These are phyloP conservation scores for Vespertilio murinus DNA, from an alignment of 2,797 vertebrate genomes.

Conservation along the genomic window DNA sequence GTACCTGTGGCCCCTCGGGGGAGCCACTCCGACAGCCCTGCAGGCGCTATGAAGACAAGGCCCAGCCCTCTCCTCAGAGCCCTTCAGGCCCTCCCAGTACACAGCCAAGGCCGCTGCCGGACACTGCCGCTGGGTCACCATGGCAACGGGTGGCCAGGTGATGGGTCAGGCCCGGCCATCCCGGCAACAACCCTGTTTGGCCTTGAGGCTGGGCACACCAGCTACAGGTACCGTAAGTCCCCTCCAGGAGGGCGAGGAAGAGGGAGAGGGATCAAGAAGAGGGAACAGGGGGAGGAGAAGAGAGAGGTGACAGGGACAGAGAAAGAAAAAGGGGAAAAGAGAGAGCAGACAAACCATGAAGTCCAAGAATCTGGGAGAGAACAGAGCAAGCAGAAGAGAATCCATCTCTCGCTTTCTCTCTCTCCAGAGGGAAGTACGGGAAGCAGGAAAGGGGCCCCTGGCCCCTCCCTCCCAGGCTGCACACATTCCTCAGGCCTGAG, in stretches of 20 bases:
- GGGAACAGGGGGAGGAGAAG: background rate
- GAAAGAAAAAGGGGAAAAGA: background rate
- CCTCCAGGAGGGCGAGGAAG: background rate
- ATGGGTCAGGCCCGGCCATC: slow-evolving; percentile 69
- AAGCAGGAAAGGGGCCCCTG: slow-evolving; percentile 21
- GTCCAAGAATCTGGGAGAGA: background rate
- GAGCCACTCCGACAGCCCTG: background rate
- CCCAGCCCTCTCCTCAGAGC: slow-evolving; percentile 75
- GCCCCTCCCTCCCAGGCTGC: background rate
- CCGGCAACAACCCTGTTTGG: slow-evolving; percentile 71
- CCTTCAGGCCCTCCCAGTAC: slow-evolving; percentile 75
- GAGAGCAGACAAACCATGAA: background rate
- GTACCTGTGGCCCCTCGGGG: background rate
- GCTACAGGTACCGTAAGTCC: background rate
- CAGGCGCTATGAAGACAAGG: slow-evolving; percentile 48
- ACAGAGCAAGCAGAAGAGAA: background rate
- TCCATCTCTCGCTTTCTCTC: background rate
- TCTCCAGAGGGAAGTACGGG: background rate
- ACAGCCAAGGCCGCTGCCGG: slow-evolving; percentile 77
- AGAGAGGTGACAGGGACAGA: background rate
- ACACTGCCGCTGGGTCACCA: slow-evolving; percentile 79
- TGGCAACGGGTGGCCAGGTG: slow-evolving; percentile 80
- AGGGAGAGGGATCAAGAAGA: background rate
- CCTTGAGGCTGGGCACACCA: slow-evolving; percentile 48
- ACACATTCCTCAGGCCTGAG: slow-evolving; percentile 41